These are phyloP conservation scores for Alauda arvensis DNA, from an alignment of 2,797 vertebrate genomes.

Conservation along the genomic window DNA sequence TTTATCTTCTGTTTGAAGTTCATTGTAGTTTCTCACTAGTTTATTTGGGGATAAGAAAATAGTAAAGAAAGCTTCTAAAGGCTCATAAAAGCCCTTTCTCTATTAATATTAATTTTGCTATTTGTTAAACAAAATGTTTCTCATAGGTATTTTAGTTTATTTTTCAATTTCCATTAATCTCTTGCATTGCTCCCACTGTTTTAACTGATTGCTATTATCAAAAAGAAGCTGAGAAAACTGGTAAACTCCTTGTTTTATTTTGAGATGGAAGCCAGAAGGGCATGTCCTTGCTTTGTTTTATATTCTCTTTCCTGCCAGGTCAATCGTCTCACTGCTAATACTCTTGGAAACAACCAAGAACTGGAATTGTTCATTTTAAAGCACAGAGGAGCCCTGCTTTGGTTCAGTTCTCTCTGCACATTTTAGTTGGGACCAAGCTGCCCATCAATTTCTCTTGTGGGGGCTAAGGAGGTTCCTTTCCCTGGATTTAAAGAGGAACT, in stretches of 20 bases:
- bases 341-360: slow-evolving; percentile 7
- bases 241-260: neutral
- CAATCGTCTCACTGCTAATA: neutral
- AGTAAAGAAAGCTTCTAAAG: slow-evolving; percentile 13
- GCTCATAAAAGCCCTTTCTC: slow-evolving; percentile 9
- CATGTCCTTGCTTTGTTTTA: neutral
- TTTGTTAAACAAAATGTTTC: neutral
- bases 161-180: neutral
- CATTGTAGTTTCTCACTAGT: slow-evolving; percentile 19
- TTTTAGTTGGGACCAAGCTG: neutral
- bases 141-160: neutral
- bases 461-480: neutral
- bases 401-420: neutral
- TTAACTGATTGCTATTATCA: neutral
- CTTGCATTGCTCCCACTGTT: neutral
- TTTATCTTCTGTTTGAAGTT: slow-evolving; percentile 11
- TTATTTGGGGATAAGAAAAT: slow-evolving; percentile 24
- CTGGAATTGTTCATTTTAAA: slow-evolving; percentile 29
- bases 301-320: neutral
- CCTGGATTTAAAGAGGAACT: neutral
- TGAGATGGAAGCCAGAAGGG: neutral
- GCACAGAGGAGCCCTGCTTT: neutral
- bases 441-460: neutral
- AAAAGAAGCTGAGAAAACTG: neutral
- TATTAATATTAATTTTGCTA: neutral